Evolutionary conservation across 2,888 invertebrate genomes (phyloP).

Genomic region (Drosophila mulleri): DNA sequence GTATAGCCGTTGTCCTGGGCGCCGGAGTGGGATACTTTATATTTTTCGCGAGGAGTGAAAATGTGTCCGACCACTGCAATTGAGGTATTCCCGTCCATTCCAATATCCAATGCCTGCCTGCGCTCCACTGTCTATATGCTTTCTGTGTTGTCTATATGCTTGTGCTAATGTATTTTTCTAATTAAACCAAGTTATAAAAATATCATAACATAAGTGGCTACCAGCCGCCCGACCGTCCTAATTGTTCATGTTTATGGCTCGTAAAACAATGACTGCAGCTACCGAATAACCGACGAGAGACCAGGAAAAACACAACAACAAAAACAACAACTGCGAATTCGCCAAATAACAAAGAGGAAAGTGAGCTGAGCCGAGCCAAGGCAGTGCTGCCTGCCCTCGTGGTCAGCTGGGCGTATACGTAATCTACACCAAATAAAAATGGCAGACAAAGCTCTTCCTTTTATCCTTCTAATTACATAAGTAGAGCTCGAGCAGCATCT

Average conservation of each 20-base stretch:
- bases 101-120: neutral
- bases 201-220: slow-evolving; percentile 51
- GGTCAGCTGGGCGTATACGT: slow-evolving; percentile 43
- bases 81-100: slow-evolving; percentile 18
- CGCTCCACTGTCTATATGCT: neutral
- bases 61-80: slow-evolving; percentile 63
- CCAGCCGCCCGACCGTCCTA: slow-evolving; percentile 45
- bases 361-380: neutral
- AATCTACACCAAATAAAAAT: slow-evolving; percentile 19
- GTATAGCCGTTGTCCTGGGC: slow-evolving; percentile 93
- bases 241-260: slow-evolving; percentile 79
- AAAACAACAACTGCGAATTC: slow-evolving; percentile 3
- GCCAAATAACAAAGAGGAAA: slow-evolving; percentile 38
- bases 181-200: slow-evolving; percentile 74
- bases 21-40: slow-evolving; percentile 96
- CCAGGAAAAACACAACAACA: neutral
- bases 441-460: slow-evolving; percentile 20
- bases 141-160: slow-evolving; percentile 9
- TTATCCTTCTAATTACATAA: slow-evolving; percentile 32
- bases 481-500: slow-evolving; percentile 5
- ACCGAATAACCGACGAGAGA: slow-evolving; percentile 24
- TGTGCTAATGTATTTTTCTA: slow-evolving; percentile 77
- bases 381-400: neutral
- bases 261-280: slow-evolving; percentile 75
- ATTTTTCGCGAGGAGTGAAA: slow-evolving; percentile 87